Conservation (phyloP, 2,888 invertebrate genomes). For the Hetaerina titia region DNA sequence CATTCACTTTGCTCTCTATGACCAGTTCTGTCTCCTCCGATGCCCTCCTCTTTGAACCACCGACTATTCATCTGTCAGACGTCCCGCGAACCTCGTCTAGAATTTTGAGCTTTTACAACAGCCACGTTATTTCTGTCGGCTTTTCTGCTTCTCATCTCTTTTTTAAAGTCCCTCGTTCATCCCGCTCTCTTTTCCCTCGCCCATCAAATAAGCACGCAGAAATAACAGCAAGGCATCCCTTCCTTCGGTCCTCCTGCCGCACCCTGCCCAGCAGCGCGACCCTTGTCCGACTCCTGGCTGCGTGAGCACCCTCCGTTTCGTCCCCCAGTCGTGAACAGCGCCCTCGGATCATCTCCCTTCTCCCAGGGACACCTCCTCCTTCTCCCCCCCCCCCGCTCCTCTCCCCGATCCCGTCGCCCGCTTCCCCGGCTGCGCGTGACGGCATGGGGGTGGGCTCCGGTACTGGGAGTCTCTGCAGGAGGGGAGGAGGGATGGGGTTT, state of each 20-base stretch:
- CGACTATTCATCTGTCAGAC: background rate
- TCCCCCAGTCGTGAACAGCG: too few species aligned
- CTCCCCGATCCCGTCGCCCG: background rate
- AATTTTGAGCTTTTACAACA: background rate
- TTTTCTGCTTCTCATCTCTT: background rate
- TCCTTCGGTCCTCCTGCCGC: background rate
- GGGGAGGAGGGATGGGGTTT: background rate
- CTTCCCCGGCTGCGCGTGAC: background rate
- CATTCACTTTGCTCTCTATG: background rate
- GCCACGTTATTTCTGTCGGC: slow-evolving; percentile 19
- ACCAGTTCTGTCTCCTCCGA: background rate
- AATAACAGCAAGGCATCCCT: background rate
- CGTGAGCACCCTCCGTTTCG: background rate
- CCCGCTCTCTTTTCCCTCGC: background rate
- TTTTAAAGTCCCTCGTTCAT: background rate
- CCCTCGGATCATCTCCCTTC: background rate
- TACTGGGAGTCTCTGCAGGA: background rate
- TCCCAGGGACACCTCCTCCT: background rate
- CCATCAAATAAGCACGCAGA: background rate
- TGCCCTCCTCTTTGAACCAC: background rate
- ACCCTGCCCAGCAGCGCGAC: too few species aligned
- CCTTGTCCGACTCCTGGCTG: background rate
- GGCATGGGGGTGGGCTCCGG: background rate
- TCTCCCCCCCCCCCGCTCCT: background rate
- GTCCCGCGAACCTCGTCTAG: background rate